Evolutionary conservation across 2,888 invertebrate species (phyloP), one percentile per base, ranked within the genome.

Genomic region (Chymomyza caudatula): DNA sequence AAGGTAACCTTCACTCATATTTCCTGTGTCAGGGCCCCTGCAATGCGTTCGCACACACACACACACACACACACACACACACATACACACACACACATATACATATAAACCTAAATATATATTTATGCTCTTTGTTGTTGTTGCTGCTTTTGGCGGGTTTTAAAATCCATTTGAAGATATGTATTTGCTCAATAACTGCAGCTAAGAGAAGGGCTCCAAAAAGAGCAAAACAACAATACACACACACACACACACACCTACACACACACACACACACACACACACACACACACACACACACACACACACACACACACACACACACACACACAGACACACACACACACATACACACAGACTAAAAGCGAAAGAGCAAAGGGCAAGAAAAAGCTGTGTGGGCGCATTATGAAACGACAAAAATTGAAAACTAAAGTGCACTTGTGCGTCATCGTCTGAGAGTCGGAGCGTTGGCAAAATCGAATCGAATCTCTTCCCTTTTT

Each of bases 371-470:
- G 6, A 42, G 63, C 63, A 47, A 55, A 58, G 25, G 20, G 13
- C 13, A 57, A 2, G n/a, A 23, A 8, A 17, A 44, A n/a, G 43
- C 29, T 56, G 44, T 56, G 57, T 17, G 20, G 57, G 57, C 76
- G 76, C 79, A 76, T 76, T 76, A 77, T 79, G 79, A 77, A 74
- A 79, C 67, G 79, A 77, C 77, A 77, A 79, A 77, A 77, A 77
- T 77, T 79, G 80, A 77, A 77, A 77, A 77, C 77, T 74, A 77
- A 77, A 77, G 77, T 77, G 78, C 77, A 77, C 78, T 77, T 77
- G 77, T 70, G 77, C 63, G 80, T 60, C 76, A 53, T 65, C 60
- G 54, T 43, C 43, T 19, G n/a, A 4, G 19, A n/a, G 5, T 20
- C 42, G 56, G n/a, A 43, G 56, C 4, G 42, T 37, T 20, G 51